These are phyloP conservation scores for Brotogeris chrysoptera DNA, from an alignment of 2,797 vertebrate species.

Conservation along the genomic window DNA sequence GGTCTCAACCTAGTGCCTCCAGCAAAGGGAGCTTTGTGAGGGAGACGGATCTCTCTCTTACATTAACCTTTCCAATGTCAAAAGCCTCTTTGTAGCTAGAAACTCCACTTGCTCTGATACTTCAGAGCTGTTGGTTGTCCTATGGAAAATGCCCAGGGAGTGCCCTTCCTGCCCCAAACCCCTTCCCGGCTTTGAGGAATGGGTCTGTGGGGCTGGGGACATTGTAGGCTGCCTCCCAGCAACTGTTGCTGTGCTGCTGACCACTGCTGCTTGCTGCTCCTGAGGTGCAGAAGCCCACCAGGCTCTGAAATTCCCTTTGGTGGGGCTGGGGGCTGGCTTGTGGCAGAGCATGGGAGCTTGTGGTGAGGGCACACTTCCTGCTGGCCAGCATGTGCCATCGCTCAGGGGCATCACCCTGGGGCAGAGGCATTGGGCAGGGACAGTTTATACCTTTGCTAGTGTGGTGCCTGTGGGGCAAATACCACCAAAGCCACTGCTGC, in stretches of 20 bases:
- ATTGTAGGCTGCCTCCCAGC: neutral
- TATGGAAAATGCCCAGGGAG: neutral
- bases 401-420: neutral
- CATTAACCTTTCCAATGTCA: conserved; percentile 66
- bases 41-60: conserved; percentile 13
- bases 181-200: neutral
- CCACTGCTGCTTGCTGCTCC: neutral
- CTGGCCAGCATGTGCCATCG: neutral
- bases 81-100: conserved; percentile 36
- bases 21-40: conserved; percentile 59
- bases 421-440: neutral
- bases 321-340: neutral
- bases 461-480: neutral
- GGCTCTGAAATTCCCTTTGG: neutral
- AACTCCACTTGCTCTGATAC: neutral
- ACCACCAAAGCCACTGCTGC: rapidly evolving
- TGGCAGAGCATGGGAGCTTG: neutral
- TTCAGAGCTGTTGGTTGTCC: neutral
- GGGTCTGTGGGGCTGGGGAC: neutral
- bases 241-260: neutral
- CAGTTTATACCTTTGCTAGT: neutral
- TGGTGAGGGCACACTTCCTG: neutral
- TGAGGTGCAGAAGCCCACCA: neutral
- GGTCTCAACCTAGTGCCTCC: conserved; percentile 4
- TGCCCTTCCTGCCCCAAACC: neutral